Evolutionary conservation across 2,797 vertebrate species (phyloP).

Genomic region (Chromis chromis): DNA sequence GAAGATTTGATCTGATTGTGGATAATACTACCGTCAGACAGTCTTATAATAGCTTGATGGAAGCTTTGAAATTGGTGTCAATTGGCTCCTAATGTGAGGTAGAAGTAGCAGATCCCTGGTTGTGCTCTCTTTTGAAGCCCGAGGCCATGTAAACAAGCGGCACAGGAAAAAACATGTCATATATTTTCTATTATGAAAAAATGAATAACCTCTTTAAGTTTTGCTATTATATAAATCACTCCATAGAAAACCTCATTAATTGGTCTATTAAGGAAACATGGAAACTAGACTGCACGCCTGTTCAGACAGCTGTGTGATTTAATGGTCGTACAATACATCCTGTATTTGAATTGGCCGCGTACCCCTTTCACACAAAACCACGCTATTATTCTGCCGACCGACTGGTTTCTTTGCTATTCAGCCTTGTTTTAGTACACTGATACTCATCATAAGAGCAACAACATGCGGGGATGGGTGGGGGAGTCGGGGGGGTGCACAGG

Average conservation of each 20-base stretch:
- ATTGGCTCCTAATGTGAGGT: background rate
- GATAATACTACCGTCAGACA: background rate
- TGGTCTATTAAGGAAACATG: slow-evolving; percentile 69
- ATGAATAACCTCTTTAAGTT: slow-evolving; percentile 61
- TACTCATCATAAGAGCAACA: slow-evolving; percentile 83
- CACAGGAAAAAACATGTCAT: background rate
- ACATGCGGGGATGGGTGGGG: slow-evolving; percentile 48
- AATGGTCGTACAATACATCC: slow-evolving; percentile 72
- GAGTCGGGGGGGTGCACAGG: slow-evolving; percentile 23
- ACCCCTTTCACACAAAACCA: slow-evolving; percentile 75
- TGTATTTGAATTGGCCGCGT: slow-evolving; percentile 82
- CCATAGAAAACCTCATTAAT: slow-evolving; percentile 71
- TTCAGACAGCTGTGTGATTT: slow-evolving; percentile 72
- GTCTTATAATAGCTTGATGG: background rate
- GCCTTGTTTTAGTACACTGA: slow-evolving; percentile 80
- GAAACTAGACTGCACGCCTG: slow-evolving; percentile 64
- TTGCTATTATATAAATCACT: slow-evolving; percentile 65
- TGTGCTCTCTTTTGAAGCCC: background rate
- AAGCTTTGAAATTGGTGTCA: slow-evolving; percentile 9
- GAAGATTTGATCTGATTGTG: background rate
- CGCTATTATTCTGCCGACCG: slow-evolving; percentile 75
- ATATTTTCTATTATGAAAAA: slow-evolving; percentile 33
- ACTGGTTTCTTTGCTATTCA: slow-evolving; percentile 73
- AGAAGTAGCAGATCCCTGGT: slow-evolving; percentile 10
- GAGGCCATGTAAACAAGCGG: slow-evolving; percentile 21